A percentile compares a stretch with the other conserved stretches of the same genome.
Evolutionary conservation across 2,888 invertebrate species (phyloP).

Genomic region (Vannuccia rotundouncinata): DNA sequence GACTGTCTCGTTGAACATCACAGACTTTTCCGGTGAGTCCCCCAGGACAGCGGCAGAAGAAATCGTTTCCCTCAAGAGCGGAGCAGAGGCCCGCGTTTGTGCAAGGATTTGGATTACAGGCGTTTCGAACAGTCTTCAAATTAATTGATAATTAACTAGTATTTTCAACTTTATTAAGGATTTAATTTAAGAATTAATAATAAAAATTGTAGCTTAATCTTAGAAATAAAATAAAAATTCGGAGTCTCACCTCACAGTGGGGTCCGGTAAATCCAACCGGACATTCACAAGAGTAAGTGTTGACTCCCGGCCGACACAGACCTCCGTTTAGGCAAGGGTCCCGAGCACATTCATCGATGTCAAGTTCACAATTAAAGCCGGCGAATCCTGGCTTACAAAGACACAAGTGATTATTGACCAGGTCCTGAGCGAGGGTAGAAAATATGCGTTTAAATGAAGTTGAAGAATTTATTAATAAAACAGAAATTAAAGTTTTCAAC

Average conservation of each 20-base stretch:
- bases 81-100: background rate
- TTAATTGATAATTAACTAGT: background rate
- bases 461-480: too few species aligned
- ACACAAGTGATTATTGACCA: slow-evolving; percentile 64
- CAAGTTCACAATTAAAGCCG: slow-evolving; percentile 74
- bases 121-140: background rate
- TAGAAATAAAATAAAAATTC: too few species aligned
- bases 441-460: too few species aligned
- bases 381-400: slow-evolving; percentile 83
- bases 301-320: background rate
- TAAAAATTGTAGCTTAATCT: background rate
- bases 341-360: slow-evolving; percentile 4
- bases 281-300: slow-evolving; percentile 12
- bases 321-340: slow-evolving; percentile 12
- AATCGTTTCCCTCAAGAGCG: background rate
- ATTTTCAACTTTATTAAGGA: too few species aligned
- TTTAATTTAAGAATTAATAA: background rate
- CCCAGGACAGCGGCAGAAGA: background rate
- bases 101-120: background rate
- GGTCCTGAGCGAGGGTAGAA: too few species aligned
- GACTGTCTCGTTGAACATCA: background rate
- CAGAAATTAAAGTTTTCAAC: too few species aligned
- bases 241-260: background rate
- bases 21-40: background rate
- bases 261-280: background rate